Base-by-base conservation (phyloP, 2,888 invertebrate species). In the Omphaloscelis lunosa region DNA sequence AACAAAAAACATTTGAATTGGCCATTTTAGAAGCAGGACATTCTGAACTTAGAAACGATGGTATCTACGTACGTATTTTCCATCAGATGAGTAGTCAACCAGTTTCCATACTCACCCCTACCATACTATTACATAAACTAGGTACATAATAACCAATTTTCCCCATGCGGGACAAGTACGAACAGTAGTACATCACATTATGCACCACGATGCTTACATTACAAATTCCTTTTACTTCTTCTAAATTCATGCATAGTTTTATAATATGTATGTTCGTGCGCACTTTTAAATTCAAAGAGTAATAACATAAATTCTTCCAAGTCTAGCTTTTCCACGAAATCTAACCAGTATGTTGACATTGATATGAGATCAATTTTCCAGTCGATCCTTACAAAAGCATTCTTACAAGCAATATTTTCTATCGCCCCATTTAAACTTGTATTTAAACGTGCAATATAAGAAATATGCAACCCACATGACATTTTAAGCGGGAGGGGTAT, bases 381-480 rank as follows among this genome's bases (percentile, higher is more conserved):
- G 20, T 68, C 39, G 20, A 66, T 51, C 8, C 51, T 23, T 51
- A 23, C 51, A 51, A 51, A 62, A 56, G 39, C 45, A 65, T 80
- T 58, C 62, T 27, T 48, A 53, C 39, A 48, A 63, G 20, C 59
- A 63, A 73, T 72, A 82, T 63, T 56, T 72, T 56, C 63, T 56
- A 58, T 70, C 53, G 41, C 62, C 45, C 53, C 59, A 72, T 75
- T 70, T 73, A 68, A 74, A 66, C 56, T 39, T 61, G 63, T 58
- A 75, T 82, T 65, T 72, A 79, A 69, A 70, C 73, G 75, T 71
- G 68, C 67, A 68, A 79, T 85, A 78, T 80, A 73, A 79, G 59
- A 77, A 79, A 84, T 72, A 87, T 82, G 75, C 68, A 61, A 70
- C 15, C 27, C 23, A 68, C 48, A 72, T 70, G 48, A 72, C 63